These are phyloP conservation scores for Deroptyus accipitrinus DNA, from an alignment of 2,113 vertebrate genomes.

Conservation along the genomic window DNA sequence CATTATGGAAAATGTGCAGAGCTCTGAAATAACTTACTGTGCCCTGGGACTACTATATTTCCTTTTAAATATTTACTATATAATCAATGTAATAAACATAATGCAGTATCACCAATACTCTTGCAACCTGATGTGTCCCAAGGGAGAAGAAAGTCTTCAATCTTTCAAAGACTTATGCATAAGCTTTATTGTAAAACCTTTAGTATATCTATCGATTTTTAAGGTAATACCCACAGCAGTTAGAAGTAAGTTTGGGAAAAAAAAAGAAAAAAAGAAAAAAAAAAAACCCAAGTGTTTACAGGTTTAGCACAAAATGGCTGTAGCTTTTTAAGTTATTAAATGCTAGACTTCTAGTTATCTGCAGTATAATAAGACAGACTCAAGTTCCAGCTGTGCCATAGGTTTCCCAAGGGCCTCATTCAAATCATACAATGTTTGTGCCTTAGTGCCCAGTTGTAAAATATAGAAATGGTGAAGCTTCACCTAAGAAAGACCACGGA, in stretches of 20 bases:
- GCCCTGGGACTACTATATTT: neutral
- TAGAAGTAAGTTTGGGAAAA: neutral
- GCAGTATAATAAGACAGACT: neutral
- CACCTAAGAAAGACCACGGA: neutral
- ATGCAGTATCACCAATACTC: slow-evolving; percentile 2
- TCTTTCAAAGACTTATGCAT: neutral
- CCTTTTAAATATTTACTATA: slow-evolving; percentile 38
- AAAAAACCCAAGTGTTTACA: neutral
- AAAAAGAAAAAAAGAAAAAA: too few relatives aligned
- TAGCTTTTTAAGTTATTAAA: neutral
- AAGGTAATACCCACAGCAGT: neutral
- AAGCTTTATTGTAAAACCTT: neutral
- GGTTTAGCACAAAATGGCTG: neutral
- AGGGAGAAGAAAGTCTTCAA: neutral
- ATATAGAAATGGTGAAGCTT: neutral
- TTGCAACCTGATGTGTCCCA: neutral
- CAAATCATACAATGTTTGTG: neutral
- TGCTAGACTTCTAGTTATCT: neutral
- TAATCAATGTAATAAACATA: slow-evolving; percentile 64
- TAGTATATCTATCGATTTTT: neutral
- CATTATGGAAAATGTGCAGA: neutral
- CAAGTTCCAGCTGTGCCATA: neutral
- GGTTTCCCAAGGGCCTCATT: neutral
- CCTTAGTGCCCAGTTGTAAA: neutral
- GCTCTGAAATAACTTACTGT: neutral